A percentile compares a stretch with the other conserved stretches of the same genome.
Evolutionary conservation across 2,797 vertebrate species (phyloP).

Genomic region (Schizopygopsis malacanthus): DNA sequence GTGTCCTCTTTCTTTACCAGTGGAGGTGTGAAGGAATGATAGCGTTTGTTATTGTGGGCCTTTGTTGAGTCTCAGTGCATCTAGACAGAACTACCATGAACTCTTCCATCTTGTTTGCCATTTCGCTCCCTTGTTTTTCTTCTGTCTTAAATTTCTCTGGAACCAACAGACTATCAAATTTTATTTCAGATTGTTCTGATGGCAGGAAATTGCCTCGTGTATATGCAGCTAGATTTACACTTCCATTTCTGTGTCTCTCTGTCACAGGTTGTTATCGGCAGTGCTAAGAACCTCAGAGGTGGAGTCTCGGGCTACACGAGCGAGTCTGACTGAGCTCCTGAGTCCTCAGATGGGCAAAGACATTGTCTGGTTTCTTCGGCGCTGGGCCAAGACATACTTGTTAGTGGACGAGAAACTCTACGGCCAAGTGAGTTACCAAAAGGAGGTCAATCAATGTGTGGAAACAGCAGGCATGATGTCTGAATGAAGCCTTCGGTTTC

Average conservation of each 20-base stretch:
- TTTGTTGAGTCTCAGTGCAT: constrained; percentile 50
- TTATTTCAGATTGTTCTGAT: background rate
- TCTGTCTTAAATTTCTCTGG: background rate
- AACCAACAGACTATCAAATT: constrained; percentile 12
- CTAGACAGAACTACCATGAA: constrained; percentile 25
- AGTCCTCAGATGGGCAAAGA: constrained; percentile 99
- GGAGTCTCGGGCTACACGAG: constrained; percentile 94
- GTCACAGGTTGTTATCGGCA: constrained; percentile 90
- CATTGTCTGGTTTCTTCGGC: constrained; percentile 96
- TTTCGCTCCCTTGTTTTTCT: background rate
- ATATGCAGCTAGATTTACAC: background rate
- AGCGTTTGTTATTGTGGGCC: constrained; percentile 41
- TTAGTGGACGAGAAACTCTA: constrained; percentile 97
- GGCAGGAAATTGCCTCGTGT: background rate
- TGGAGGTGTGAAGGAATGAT: constrained; percentile 52
- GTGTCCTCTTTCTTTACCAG: constrained; percentile 49
- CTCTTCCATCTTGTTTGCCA: constrained; percentile 12
- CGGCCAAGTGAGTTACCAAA: constrained; percentile 84
- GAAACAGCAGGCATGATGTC: constrained; percentile 1
- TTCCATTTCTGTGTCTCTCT: background rate
- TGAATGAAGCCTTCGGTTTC: background rate
- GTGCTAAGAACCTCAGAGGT: constrained; percentile 96
- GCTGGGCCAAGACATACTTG: constrained; percentile 97
- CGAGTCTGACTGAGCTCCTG: constrained; percentile 91
- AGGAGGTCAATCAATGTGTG: background rate